Evolutionary conservation across 1,140 invertebrate species (phyloP), one percentile per base, ranked within the genome.

Genomic region (Atopsyche davidsoni): DNA sequence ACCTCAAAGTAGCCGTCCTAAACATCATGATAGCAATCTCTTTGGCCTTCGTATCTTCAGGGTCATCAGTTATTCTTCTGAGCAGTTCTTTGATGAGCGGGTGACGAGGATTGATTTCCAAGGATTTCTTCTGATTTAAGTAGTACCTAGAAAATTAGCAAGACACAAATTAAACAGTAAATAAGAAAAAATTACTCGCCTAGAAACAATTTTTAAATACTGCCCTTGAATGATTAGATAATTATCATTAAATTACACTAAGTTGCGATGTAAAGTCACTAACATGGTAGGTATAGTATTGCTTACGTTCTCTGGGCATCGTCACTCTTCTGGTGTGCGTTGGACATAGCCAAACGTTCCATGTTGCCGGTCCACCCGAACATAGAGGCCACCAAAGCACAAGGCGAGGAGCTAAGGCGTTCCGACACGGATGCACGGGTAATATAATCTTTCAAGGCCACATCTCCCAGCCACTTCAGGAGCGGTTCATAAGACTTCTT

Each of bases 301-400:
- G 49, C 53, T 57, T 43, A 61, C 46, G 71, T 80, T 64, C 89
- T 83, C 59, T 92, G 89, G 9, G 91, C 82, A 77, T 98, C 96
- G 63, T 96, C 86, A 2, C 88, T 72, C 71, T 98, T 98, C 62
- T 96, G 92, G 72, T 98, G 96, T 14, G 96, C 94, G 69, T 99
- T 97, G 9, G 92, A 93, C 55, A 92, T 78, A 44, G 94, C 94
- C 39, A 99, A 79, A 44, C 96, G 79, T 71, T 99, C 96, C 96
- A 99, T 99, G 67, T 99, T 99, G 49, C 95, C 96, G 59, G 95
- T 97, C 94, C 93, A 96, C 45, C 94, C 94, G 68, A 95, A 98
- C 75, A 92, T 87, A 51, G 87, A 89, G 34, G 96, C 95, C n/a
- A 98, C 92, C 22, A 99, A 73, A 21, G 95, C 96, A 72, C 92